These are phyloP conservation scores for Pseudorhombus dupliciocellatus DNA, from an alignment of 2,113 vertebrate genomes.

Conservation along the genomic window DNA sequence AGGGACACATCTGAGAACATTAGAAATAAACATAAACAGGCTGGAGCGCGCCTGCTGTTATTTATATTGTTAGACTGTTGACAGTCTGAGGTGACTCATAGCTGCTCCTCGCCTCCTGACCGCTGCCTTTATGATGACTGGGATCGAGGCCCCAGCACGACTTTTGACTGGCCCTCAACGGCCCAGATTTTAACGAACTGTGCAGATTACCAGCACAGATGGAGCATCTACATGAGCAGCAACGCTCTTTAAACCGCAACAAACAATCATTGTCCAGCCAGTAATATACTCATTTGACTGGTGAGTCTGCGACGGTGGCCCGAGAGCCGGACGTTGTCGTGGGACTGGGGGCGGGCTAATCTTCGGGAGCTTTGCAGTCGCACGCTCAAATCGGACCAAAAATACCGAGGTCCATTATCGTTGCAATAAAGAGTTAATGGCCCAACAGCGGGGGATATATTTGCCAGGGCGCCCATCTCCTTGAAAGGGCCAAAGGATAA, in stretches of 20 bases:
- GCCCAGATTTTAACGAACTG: not conserved
- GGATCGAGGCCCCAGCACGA: not conserved
- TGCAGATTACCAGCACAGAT: not conserved
- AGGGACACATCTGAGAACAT: too few relatives aligned
- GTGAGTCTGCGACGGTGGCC: constrained; percentile 29
- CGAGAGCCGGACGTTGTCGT: constrained; percentile 33
- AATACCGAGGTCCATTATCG: constrained; percentile 72
- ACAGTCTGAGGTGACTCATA: not conserved
- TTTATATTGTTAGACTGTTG: too few relatives aligned
- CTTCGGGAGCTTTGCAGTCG: constrained; percentile 41
- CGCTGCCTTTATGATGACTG: not conserved
- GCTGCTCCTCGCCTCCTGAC: not conserved
- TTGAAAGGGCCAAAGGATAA: constrained; percentile 79
- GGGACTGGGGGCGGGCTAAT: constrained; percentile 50
- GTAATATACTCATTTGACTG: constrained; percentile 29
- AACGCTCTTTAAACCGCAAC: not conserved
- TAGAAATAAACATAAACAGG: too few relatives aligned
- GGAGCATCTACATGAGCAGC: constrained; percentile 2
- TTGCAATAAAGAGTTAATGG: constrained; percentile 79
- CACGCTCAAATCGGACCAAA: constrained; percentile 66
- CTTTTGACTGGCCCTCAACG: not conserved
- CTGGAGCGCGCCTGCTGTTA: too few relatives aligned
- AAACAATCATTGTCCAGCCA: constrained; percentile 18
- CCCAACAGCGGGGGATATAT: constrained; percentile 75
- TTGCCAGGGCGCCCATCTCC: constrained; percentile 72